A percentile compares a stretch with the other conserved stretches of the same genome.
phyloP scores from a whole-genome alignment of 1,140 invertebrate genomes.

The Chymomyza costata region DNA sequence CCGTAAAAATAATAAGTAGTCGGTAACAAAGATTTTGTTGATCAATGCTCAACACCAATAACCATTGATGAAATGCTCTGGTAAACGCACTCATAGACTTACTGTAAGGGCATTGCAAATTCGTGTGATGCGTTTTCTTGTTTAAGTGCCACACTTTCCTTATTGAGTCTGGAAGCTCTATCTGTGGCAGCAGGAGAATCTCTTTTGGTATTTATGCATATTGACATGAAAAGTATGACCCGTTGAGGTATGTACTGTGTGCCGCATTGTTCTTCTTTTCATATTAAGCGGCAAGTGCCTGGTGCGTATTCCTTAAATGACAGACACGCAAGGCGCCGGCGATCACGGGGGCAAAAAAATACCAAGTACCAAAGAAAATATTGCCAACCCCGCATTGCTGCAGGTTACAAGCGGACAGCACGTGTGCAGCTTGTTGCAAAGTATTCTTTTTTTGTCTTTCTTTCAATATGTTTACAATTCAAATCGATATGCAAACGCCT shows the following conservation, averaged over 20 bases:
- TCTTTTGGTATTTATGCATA: slow-evolving; percentile 60
- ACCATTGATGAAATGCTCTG: too few relatives aligned
- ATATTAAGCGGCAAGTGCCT: slow-evolving; percentile 41
- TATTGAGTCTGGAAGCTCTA: too few relatives aligned
- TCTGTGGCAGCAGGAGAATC: too few relatives aligned
- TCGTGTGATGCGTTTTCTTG: too few relatives aligned
- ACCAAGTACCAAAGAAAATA: slow-evolving; percentile 2
- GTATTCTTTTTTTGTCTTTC: not conserved
- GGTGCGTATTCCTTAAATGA: slow-evolving; percentile 45
- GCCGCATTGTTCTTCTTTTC: slow-evolving; percentile 41
- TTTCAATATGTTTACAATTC: slow-evolving; percentile 52
- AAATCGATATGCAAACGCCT: slow-evolving; percentile 57
- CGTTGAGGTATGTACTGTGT: slow-evolving; percentile 30
- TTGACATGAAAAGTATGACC: slow-evolving; percentile 64
- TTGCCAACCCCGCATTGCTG: not conserved
- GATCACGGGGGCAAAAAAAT: slow-evolving; percentile 16
- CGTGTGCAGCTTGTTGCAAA: slow-evolving; percentile 30
- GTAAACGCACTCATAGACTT: too few relatives aligned
- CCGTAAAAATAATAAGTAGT: too few relatives aligned
- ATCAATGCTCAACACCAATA: too few relatives aligned
- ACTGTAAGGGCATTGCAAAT: too few relatives aligned
- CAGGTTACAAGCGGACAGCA: too few relatives aligned
- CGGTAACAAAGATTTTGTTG: too few relatives aligned
- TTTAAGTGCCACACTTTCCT: too few relatives aligned
- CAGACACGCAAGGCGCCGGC: slow-evolving; percentile 65